A percentile compares a stretch with the other conserved stretches of the same genome.
phyloP scores from a whole-genome alignment of 1,140 invertebrate species.

The Monomorium pharaonis region DNA sequence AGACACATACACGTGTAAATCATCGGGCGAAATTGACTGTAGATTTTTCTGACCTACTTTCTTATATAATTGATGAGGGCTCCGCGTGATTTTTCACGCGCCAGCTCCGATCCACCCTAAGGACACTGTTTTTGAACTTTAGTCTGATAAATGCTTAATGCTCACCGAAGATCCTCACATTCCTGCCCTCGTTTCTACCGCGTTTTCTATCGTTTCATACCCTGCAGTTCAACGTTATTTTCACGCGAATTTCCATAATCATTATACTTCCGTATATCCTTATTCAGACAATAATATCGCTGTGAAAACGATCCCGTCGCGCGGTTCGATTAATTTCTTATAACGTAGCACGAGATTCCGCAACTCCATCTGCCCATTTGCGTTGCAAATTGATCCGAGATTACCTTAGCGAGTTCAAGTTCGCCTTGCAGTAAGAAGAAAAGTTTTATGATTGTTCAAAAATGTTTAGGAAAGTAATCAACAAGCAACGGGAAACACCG shows the following conservation, averaged over 20 bases:
- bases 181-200: conserved; percentile 9
- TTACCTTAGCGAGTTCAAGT: background rate
- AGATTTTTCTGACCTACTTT: conserved; percentile 77
- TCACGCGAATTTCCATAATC: background rate
- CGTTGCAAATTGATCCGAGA: conserved; percentile 26
- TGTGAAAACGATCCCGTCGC: background rate
- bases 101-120: background rate
- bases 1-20: background rate
- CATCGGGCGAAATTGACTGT: conserved; percentile 72
- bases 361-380: background rate
- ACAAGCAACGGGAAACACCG: background rate
- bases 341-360: background rate
- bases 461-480: conserved; percentile 26
- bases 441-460: conserved; percentile 19
- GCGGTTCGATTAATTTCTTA: conserved; percentile 16
- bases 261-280: background rate
- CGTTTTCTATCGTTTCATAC: no score
- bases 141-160: conserved; percentile 12
- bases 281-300: background rate
- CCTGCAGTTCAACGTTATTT: background rate
- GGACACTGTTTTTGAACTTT: conserved; percentile 2
- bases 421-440: background rate
- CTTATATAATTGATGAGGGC: conserved; percentile 74
- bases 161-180: background rate
- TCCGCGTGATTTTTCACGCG: conserved; percentile 47